Percentiles rank a stretch among this genome's conserved stretches.
phyloP scores from a whole-genome alignment of 2,113 vertebrate species.

The Tetrao urogallus region DNA sequence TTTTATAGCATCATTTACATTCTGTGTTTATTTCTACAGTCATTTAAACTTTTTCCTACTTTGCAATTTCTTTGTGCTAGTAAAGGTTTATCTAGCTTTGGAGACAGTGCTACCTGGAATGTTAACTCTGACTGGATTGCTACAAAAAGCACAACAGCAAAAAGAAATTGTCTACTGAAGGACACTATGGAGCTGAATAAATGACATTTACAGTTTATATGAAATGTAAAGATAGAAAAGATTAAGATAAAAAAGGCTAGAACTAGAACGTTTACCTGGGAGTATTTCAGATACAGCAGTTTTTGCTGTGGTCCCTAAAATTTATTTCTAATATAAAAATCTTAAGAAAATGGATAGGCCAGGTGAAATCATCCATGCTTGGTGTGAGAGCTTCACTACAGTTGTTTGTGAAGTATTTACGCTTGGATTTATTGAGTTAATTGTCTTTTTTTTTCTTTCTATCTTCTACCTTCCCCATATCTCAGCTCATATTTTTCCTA shows the following conservation, averaged over 20 bases:
- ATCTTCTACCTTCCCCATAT: background rate
- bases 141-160: background rate
- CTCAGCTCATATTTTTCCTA: background rate
- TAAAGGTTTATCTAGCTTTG: slow-evolving; percentile 47
- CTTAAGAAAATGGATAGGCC: background rate
- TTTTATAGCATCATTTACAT: slow-evolving; percentile 63
- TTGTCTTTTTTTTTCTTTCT: background rate
- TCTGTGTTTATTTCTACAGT: slow-evolving; percentile 64
- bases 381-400: background rate
- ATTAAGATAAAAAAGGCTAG: background rate
- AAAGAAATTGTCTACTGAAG: background rate
- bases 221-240: background rate
- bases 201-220: background rate
- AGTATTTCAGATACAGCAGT: background rate
- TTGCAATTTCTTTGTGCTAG: slow-evolving; percentile 44
- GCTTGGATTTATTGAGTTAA: background rate
- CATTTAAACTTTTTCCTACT: slow-evolving; percentile 57
- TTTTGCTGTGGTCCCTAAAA: background rate
- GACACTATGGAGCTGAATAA: background rate
- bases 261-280: background rate
- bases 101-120: background rate
- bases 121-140: background rate
- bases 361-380: background rate
- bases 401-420: background rate
- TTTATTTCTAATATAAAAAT: background rate